phyloP scores from a whole-genome alignment of 2,797 vertebrate genomes.

The Coranthus polyacanthus region DNA sequence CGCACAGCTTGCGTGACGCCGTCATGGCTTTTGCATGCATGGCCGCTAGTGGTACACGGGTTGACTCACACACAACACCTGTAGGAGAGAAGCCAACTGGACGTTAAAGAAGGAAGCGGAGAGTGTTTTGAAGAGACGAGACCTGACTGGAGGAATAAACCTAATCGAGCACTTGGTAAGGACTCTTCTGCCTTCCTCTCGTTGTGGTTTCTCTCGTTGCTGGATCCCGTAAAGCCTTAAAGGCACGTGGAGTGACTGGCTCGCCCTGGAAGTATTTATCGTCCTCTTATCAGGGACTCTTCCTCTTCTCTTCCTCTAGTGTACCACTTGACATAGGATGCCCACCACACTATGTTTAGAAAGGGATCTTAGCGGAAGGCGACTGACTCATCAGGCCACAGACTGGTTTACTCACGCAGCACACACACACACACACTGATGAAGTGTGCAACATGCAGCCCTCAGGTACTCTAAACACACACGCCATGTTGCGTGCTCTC shows the following conservation, averaged over 20 bases:
- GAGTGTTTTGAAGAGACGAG: slow-evolving; percentile 27
- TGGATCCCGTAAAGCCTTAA: slow-evolving; percentile 3
- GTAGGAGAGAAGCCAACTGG: slow-evolving; percentile 6
- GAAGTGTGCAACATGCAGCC: slow-evolving; percentile 54
- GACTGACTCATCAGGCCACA: slow-evolving; percentile 54
- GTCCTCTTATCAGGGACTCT: slow-evolving; percentile 53
- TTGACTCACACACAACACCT: slow-evolving; percentile 57
- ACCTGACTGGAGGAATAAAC: background rate
- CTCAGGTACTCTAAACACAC: slow-evolving; percentile 59
- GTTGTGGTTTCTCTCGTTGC: slow-evolving; percentile 17
- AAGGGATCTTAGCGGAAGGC: slow-evolving; percentile 37
- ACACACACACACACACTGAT: slow-evolving; percentile 27
- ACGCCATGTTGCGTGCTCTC: slow-evolving; percentile 66
- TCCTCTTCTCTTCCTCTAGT: slow-evolving; percentile 54
- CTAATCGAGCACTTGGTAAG: background rate
- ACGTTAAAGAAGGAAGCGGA: background rate
- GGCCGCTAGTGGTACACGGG: background rate
- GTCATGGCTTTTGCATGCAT: background rate
- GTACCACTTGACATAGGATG: slow-evolving; percentile 50
- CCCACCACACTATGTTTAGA: slow-evolving; percentile 58
- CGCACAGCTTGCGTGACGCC: background rate
- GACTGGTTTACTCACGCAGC: slow-evolving; percentile 38
- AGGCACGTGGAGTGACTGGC: background rate
- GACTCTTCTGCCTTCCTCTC: background rate
- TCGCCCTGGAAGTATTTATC: slow-evolving; percentile 38